Conservation (phyloP, 1,140 invertebrate species). For the Tetragnatha versicolor region DNA sequence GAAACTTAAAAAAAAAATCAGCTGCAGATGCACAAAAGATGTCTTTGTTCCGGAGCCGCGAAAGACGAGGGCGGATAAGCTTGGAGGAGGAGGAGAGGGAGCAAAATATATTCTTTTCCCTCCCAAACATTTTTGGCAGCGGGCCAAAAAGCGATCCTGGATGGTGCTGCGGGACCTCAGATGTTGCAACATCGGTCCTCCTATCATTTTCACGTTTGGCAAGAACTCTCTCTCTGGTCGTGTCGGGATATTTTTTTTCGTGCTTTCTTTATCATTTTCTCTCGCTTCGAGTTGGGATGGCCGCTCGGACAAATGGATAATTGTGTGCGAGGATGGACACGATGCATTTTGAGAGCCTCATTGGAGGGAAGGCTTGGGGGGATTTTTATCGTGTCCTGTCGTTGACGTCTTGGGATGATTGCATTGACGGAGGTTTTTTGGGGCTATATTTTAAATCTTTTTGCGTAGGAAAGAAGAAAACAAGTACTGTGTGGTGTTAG, state of each 20-base stretch:
- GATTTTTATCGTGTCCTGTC: too few relatives aligned
- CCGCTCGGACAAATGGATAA: not conserved
- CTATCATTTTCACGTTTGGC: constrained; percentile 19
- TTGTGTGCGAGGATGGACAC: not conserved
- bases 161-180: not conserved
- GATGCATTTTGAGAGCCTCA: not conserved
- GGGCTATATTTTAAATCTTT: too few relatives aligned
- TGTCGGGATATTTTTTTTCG: not conserved
- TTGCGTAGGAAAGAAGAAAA: too few relatives aligned
- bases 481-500: too few relatives aligned
- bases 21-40: constrained; percentile 8
- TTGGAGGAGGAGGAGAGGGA: not conserved
- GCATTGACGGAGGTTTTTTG: too few relatives aligned
- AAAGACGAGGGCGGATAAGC: constrained; percentile 3
- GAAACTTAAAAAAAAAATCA: not conserved
- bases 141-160: constrained; percentile 1
- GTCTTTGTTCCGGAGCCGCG: not conserved
- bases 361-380: too few relatives aligned
- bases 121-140: constrained; percentile 4
- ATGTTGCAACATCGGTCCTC: not conserved
- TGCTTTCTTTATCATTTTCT: not conserved
- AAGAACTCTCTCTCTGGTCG: not conserved
- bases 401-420: too few relatives aligned
- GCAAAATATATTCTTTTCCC: not conserved
- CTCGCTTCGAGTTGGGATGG: not conserved